Evolutionary conservation across 2,888 invertebrate genomes (phyloP), one percentile per base, ranked within the genome.

Genomic region (Tanytarsus gracilentus): DNA sequence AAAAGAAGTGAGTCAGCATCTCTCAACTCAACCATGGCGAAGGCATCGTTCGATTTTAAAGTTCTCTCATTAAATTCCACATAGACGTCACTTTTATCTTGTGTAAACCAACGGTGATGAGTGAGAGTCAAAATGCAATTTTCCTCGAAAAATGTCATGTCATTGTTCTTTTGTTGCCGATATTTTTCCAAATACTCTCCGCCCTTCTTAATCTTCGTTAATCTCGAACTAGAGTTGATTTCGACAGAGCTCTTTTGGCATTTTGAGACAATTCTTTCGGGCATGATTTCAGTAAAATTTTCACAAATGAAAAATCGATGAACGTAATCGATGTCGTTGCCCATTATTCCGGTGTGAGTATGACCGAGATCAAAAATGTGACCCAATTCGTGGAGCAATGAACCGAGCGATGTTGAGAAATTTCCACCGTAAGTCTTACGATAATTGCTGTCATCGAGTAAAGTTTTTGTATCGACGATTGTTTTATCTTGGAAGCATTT

Each of bases 351-450:
- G 65, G 86, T 82, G 66, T 83, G 80, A 0, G 92, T 88, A 70
- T 97, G 96, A 0, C 93, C 95, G 61, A 97, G 79, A 74, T 95
- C 93, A 72, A 97, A 93, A 0, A 90, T 90, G 71, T 97, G 97
- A 14, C 91, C 91, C 50, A 97, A 77, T 77, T 97, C 97, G 72
- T 97, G 97, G 39, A 93, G 84, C 7, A 90, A 86, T 14, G 93
- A 87, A 14, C 96, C 96, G 39, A 97, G 75, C 16, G 92, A 92
- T 5, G 94, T 92, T 14, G 93, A 86, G 73, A 87, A 90, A 70
- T 93, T 92, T 29, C 88, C 90, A 62, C 90, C 91, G 66, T 84
- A 80, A 1, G 89, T 92, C 33, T 89, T 85, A 63, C 93, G 81
- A 72, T 91, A 92, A 66, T 89, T 89, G 72, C 94, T 94, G 69